These are phyloP conservation scores for Chloromyia formosa DNA, from an alignment of 2,888 invertebrate species.

Conservation along the genomic window DNA sequence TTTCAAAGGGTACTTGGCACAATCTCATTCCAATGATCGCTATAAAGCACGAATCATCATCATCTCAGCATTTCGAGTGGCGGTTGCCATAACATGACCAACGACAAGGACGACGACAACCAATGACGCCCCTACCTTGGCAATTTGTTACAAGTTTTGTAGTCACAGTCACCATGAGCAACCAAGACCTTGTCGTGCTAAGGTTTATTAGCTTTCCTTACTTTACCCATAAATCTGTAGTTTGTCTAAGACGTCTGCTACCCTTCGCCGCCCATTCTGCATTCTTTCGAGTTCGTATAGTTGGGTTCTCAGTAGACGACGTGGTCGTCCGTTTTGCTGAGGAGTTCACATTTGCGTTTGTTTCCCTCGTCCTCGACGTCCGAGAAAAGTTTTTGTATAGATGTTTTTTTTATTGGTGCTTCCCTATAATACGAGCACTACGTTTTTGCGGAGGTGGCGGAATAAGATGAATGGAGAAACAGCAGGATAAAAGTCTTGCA, in stretches of 20 bases:
- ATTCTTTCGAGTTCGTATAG: no score
- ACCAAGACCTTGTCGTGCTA: slow-evolving; percentile 15
- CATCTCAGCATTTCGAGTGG: neutral
- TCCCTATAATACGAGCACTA: neutral
- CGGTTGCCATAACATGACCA: neutral
- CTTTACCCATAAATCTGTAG: slow-evolving; percentile 25
- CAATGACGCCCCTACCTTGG: neutral
- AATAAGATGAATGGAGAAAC: neutral
- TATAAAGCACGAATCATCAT: neutral
- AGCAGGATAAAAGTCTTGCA: neutral
- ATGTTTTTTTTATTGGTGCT: no score
- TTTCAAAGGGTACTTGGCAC: neutral
- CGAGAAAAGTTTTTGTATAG: neutral
- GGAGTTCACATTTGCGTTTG: neutral
- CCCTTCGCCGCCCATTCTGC: neutral
- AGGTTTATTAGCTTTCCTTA: slow-evolving; percentile 17
- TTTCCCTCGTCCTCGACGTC: neutral
- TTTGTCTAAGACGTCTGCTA: slow-evolving; percentile 12
- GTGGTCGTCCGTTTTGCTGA: neutral
- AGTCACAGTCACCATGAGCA: neutral
- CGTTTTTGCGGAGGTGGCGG: neutral
- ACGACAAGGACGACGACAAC: neutral
- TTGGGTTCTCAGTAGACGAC: no score
- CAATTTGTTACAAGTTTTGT: slow-evolving; percentile 8
- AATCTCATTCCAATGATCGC: neutral